Evolutionary conservation across 2,797 vertebrate genomes (phyloP), one percentile per base, ranked within the genome.

Genomic region (Pterois miles): DNA sequence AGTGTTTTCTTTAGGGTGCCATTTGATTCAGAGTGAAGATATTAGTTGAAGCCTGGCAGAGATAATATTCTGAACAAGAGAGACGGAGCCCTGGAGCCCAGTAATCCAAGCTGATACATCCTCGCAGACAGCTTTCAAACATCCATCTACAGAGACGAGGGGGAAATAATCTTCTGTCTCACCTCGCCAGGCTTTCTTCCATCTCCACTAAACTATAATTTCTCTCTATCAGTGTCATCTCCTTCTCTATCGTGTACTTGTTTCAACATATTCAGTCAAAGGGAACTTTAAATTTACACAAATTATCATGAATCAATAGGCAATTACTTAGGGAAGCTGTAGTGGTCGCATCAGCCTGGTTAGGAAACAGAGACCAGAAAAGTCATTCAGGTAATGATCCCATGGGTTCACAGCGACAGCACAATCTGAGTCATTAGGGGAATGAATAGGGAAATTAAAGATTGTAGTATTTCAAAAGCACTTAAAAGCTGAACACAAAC

Each of bases 61-160:
- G 82, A 86, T 74, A 78, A 88, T 80, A 54, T 84, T 71, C 29
- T 78, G 81, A 87, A 80, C 82, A 84, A 86, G 59, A 79, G 65
- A 48, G 38, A 71, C 16, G 9, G 62, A 68, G 25, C 70, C 71
- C 74, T 8, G 11, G 66, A 86, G 76, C 27, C 60, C 71, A 64
- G 66, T 89, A 80, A 89, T 88, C 81, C 74, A 81, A 78, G 70
- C 53, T 75, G 82, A 89, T 86, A 71, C 60, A 74, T 74, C 71
- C 72, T 75, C 71, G 66, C 69, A 73, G 63, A 81, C 52, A 54
- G 74, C 74, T 80, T 65, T 56, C 69, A 81, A 74, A 77, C 73
- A 75, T 81, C 58, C 76, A 76, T 82, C 78, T 48, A 71, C 64
- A 67, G 54, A 76, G 58, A 77, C 63, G 33, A 57, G 78, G 13